Evolutionary conservation across 1,140 invertebrate genomes (phyloP).

Genomic region (Vanessa tameamea): DNA sequence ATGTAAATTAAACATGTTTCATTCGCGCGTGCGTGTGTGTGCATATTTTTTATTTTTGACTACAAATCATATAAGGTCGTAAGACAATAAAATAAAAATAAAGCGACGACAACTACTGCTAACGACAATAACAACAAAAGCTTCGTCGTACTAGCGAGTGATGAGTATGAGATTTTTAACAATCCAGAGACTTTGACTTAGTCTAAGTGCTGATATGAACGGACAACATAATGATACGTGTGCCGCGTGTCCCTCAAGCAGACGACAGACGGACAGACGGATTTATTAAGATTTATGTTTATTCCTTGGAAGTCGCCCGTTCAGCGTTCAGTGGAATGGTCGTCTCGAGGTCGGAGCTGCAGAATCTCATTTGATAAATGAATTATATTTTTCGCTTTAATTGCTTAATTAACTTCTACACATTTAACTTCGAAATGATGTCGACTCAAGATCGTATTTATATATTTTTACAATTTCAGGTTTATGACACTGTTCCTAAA

Average conservation of each 20-base stretch:
- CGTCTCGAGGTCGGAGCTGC: slow-evolving; percentile 55
- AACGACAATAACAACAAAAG: too few species aligned
- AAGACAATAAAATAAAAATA: too few species aligned
- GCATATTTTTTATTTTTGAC: too few species aligned
- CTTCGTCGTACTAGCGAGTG: too few species aligned
- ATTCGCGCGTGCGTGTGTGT: too few species aligned
- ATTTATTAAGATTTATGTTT: slow-evolving; percentile 65
- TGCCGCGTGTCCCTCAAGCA: slow-evolving; percentile 25
- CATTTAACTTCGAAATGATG: neutral
- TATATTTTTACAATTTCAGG: too few species aligned
- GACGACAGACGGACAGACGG: slow-evolving; percentile 43
- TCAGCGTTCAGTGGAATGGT: slow-evolving; percentile 43
- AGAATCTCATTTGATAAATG: slow-evolving; percentile 13
- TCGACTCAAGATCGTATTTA: too few species aligned
- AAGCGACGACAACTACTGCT: too few species aligned
- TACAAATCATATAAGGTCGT: too few species aligned
- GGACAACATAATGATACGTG: neutral
- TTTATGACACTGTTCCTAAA: too few species aligned
- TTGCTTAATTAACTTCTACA: slow-evolving; percentile 7
- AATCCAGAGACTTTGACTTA: neutral
- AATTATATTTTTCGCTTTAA: slow-evolving; percentile 3
- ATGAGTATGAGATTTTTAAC: too few species aligned
- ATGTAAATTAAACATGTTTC: too few species aligned
- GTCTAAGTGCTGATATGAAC: neutral
- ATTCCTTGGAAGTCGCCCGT: slow-evolving; percentile 54